Percentiles rank a stretch among this genome's conserved stretches.
phyloP scores from a whole-genome alignment of 1,140 invertebrate species.

The Lordiphosa stackelbergi region DNA sequence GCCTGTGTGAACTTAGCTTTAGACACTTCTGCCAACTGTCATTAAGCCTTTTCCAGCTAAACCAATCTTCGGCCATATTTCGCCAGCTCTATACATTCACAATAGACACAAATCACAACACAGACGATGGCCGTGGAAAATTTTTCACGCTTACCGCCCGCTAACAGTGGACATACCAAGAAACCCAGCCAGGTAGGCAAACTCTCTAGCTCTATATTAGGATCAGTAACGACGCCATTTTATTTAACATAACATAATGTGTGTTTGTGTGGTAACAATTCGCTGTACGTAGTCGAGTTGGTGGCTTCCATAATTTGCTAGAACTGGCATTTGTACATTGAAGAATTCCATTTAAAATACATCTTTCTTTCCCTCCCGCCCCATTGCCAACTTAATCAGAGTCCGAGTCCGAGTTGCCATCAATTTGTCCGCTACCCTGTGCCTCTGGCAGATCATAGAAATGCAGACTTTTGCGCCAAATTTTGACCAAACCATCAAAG shows the following conservation, averaged over 20 bases:
- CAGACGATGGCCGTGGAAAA: no score
- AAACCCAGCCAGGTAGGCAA: slow-evolving; percentile 24
- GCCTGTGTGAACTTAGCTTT: no score
- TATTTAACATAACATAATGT: slow-evolving; percentile 50
- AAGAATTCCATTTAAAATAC: slow-evolving; percentile 9
- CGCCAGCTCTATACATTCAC: no score
- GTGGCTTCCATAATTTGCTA: slow-evolving; percentile 30
- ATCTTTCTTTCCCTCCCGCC: slow-evolving; percentile 13
- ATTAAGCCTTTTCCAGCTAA: no score
- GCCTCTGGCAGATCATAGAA: slow-evolving; percentile 84
- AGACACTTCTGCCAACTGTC: no score
- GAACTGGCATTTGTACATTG: slow-evolving; percentile 36
- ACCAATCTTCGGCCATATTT: no score
- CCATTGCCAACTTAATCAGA: slow-evolving; percentile 42
- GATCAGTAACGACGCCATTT: slow-evolving; percentile 55
- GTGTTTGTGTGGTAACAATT: slow-evolving; percentile 33
- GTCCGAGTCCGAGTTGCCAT: slow-evolving; percentile 48
- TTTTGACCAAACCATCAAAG: slow-evolving; percentile 91
- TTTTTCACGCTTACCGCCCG: no score
- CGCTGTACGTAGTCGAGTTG: slow-evolving; percentile 1
- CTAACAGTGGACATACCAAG: no score
- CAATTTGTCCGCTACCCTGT: slow-evolving; percentile 3
- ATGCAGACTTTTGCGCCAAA: slow-evolving; percentile 92
- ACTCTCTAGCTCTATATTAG: slow-evolving; percentile 13
- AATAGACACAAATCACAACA: no score